Conservation (phyloP, 2,113 vertebrate genomes). For the Phyllopteryx taeniolatus region DNA sequence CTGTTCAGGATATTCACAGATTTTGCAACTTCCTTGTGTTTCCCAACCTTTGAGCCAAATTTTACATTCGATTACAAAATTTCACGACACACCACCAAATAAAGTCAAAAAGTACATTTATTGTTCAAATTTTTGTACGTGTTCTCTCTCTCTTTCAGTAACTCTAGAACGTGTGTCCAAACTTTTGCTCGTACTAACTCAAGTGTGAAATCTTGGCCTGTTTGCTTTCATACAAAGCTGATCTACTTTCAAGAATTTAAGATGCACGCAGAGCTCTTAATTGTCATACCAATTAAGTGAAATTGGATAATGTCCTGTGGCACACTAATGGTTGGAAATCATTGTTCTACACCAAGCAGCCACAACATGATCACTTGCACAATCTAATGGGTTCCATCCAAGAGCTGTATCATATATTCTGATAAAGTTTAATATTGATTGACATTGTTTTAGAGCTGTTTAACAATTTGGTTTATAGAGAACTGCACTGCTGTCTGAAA, state of each 20-base stretch:
- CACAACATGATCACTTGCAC: background rate
- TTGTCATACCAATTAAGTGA: background rate
- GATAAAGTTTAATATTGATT: too few species aligned
- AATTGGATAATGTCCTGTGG: background rate
- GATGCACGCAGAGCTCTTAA: background rate
- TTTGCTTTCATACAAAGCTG: background rate
- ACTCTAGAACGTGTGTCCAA: background rate
- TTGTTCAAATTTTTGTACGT: too few species aligned
- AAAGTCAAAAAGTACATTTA: too few species aligned
- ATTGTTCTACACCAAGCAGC: too few species aligned
- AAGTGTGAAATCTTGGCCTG: background rate
- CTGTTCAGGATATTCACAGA: constrained; percentile 16
- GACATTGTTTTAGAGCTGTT: background rate
- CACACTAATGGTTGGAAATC: background rate
- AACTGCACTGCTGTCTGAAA: background rate
- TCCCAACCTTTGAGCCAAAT: background rate
- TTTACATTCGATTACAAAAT: background rate
- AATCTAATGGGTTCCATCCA: background rate
- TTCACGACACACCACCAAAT: background rate
- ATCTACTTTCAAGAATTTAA: background rate
- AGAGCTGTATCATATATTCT: background rate
- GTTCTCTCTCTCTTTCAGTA: background rate
- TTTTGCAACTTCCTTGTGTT: constrained; percentile 28
- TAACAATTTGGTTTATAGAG: background rate
- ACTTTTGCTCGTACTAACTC: background rate